Evolutionary conservation across 1,140 invertebrate species (phyloP).

Genomic region (Antheraea pernyi): DNA sequence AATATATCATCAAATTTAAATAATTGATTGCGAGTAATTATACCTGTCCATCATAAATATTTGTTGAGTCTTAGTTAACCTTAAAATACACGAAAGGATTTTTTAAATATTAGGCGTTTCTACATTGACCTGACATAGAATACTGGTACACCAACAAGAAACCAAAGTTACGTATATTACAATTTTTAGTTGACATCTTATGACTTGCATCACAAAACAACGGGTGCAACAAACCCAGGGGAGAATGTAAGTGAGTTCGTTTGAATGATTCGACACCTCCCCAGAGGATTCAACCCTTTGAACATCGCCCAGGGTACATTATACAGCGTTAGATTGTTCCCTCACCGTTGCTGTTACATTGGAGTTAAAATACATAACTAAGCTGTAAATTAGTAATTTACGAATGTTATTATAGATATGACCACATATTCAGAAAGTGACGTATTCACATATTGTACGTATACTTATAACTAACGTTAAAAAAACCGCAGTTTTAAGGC

Average conservation of each 20-base stretch:
- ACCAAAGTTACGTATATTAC: background rate
- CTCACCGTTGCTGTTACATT: background rate
- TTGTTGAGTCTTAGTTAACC: too few relatives aligned
- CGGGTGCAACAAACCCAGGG: conserved; percentile 62
- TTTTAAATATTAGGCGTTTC: too few relatives aligned
- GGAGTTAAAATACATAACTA: background rate
- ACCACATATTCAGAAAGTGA: too few relatives aligned
- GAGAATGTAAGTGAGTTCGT: conserved; percentile 69
- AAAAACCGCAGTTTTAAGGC: too few relatives aligned
- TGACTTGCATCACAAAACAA: conserved; percentile 32
- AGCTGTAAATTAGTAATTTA: background rate
- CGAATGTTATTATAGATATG: background rate
- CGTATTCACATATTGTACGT: too few relatives aligned
- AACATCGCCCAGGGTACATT: conserved; percentile 38
- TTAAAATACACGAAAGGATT: too few relatives aligned
- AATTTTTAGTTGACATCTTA: background rate
- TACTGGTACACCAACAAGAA: too few relatives aligned
- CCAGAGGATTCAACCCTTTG: conserved; percentile 64
- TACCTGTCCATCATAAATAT: too few relatives aligned
- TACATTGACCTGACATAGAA: too few relatives aligned
- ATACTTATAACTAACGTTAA: too few relatives aligned
- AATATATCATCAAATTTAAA: too few relatives aligned
- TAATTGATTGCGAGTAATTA: too few relatives aligned
- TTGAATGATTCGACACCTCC: conserved; percentile 74
- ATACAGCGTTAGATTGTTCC: conserved; percentile 33